Conservation (phyloP, 2,113 vertebrate species). For the Leptobrachium ailaonicum region DNA sequence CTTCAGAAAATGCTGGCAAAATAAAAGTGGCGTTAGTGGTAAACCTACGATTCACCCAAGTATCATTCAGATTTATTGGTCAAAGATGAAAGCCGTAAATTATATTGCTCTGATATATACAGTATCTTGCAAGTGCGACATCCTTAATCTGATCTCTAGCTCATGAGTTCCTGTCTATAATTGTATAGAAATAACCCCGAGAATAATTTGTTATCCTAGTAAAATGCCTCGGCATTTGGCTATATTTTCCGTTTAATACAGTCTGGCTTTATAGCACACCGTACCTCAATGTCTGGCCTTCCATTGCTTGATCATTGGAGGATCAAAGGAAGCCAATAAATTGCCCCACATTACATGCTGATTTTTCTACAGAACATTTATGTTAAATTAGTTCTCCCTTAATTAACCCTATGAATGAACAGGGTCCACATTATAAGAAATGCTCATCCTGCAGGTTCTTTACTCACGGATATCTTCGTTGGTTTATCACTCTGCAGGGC, state of each 20-base stretch:
- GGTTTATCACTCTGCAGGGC: not conserved
- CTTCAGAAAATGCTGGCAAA: no score
- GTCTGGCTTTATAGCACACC: not conserved
- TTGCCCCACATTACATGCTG: not conserved
- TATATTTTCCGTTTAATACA: not conserved
- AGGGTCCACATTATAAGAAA: not conserved
- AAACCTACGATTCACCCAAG: no score
- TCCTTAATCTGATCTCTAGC: no score
- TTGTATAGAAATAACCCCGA: not conserved
- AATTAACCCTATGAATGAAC: not conserved
- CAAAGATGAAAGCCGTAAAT: no score
- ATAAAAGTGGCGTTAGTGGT: no score
- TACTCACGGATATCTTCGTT: not conserved
- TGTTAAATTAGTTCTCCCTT: not conserved
- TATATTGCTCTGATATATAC: no score
- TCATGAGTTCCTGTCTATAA: not conserved
- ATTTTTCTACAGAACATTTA: not conserved
- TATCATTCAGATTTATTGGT: no score
- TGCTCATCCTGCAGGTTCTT: not conserved
- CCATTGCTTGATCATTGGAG: not conserved
- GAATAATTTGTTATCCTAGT: not conserved
- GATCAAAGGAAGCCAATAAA: not conserved
- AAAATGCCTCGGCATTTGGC: not conserved
- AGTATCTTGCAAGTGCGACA: no score
- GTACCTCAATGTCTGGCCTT: not conserved